A percentile compares a stretch with the other conserved stretches of the same genome.
These are phyloP conservation scores for Parelbella ahira DNA, from an alignment of 2,888 invertebrate genomes.

Conservation along the genomic window DNA sequence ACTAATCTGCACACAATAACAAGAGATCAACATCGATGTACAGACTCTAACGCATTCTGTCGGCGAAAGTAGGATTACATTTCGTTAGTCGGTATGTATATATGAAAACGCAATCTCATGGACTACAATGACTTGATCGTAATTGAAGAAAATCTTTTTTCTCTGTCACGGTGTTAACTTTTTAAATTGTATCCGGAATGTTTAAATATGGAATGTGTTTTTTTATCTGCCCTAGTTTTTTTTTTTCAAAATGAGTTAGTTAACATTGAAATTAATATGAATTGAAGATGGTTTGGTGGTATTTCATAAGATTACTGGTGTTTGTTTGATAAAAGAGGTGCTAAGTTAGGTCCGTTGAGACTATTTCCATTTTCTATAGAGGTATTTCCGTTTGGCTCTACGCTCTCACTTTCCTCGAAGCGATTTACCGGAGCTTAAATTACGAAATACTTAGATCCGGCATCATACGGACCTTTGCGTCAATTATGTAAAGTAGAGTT, in stretches of 20 bases:
- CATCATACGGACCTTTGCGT: no score
- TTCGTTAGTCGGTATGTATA: slow-evolving; percentile 39
- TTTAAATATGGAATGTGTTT: no score
- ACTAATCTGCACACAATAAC: slow-evolving; percentile 64
- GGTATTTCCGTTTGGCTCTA: slow-evolving; percentile 38
- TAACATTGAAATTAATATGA: no score
- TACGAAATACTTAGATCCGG: slow-evolving; percentile 60
- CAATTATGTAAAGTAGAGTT: no score
- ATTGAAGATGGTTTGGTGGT: no score
- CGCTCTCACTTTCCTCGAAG: slow-evolving; percentile 50
- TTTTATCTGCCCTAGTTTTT: no score
- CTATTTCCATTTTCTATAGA: slow-evolving; percentile 35
- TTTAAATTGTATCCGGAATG: no score
- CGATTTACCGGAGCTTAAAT: slow-evolving; percentile 36
- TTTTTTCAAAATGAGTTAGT: no score
- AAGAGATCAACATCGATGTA: slow-evolving; percentile 44
- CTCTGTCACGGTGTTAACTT: no score
- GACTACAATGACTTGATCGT: slow-evolving; percentile 41
- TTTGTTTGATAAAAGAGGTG: no score
- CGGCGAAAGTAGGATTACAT: slow-evolving; percentile 64
- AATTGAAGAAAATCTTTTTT: slow-evolving; percentile 11
- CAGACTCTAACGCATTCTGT: slow-evolving; percentile 40
- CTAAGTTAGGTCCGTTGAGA: slow-evolving; percentile 15
- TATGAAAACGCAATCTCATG: slow-evolving; percentile 63
- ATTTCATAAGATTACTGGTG: no score